These are phyloP conservation scores for Nannoperca australis DNA, from an alignment of 2,797 vertebrate genomes.

Conservation along the genomic window DNA sequence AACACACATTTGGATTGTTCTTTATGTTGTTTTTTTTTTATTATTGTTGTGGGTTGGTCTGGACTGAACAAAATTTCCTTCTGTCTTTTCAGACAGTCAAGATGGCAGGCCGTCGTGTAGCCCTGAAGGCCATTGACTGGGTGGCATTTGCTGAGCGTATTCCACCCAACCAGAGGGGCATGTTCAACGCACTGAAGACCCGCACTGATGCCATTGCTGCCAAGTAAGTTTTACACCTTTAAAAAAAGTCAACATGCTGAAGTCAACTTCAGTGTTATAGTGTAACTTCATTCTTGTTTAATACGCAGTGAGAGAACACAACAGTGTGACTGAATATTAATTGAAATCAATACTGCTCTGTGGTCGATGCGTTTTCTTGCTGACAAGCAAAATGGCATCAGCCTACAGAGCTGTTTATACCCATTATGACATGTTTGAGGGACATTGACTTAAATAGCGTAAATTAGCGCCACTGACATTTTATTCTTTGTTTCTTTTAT, in stretches of 20 bases:
- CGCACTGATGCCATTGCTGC: slow-evolving; percentile 89
- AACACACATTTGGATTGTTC: background rate
- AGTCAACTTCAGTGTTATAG: background rate
- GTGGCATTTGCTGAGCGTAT: slow-evolving; percentile 92
- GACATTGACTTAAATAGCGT: too few species aligned
- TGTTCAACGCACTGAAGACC: slow-evolving; percentile 94
- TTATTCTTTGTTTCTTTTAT: background rate
- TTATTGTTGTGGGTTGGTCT: background rate
- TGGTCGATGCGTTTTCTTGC: background rate
- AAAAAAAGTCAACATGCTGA: background rate
- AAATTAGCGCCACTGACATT: background rate
- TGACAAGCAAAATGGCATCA: background rate
- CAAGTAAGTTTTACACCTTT: slow-evolving; percentile 84
- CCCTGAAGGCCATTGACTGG: slow-evolving; percentile 95
- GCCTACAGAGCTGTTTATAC: background rate
- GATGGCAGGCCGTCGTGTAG: slow-evolving; percentile 91
- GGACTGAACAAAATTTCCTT: background rate
- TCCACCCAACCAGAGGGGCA: slow-evolving; percentile 88
- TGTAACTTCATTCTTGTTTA: background rate
- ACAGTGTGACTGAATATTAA: background rate
- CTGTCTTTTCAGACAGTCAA: slow-evolving; percentile 51
- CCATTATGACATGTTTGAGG: background rate
- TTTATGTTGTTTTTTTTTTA: background rate
- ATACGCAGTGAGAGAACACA: background rate
- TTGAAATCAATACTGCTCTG: background rate